A percentile compares a stretch with the other conserved stretches of the same genome.
Evolutionary conservation across 2,797 vertebrate genomes (phyloP).

Genomic region (Caiman crocodilus): DNA sequence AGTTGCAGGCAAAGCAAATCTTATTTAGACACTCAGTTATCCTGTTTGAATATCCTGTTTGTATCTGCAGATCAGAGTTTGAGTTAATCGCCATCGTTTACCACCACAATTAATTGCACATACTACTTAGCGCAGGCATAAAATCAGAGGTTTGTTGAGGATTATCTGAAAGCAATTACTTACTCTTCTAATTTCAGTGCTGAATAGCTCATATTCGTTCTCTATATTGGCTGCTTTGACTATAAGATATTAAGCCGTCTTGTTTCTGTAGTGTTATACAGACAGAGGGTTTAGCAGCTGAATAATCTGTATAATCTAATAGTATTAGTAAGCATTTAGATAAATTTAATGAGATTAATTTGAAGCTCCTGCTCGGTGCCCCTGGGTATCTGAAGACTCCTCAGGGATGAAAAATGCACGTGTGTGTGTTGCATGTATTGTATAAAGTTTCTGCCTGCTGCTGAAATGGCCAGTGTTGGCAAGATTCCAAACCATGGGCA

Average conservation of each 20-base stretch:
- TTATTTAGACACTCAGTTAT: neutral
- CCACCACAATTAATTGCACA: neutral
- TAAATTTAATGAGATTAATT: accelerated
- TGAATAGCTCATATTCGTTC: neutral
- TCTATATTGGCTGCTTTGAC: neutral
- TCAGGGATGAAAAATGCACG: accelerated
- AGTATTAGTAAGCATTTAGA: accelerated
- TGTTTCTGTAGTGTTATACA: neutral
- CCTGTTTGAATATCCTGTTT: neutral
- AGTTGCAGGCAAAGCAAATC: neutral
- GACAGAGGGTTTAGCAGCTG: neutral
- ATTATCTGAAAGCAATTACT: neutral
- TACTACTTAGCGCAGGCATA: neutral
- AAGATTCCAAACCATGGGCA: neutral
- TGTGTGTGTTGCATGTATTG: accelerated
- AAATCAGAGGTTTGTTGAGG: accelerated
- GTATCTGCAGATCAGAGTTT: neutral
- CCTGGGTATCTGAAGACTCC: neutral
- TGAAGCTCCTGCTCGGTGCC: neutral
- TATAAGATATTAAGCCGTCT: neutral
- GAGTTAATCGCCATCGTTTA: neutral
- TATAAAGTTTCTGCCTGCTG: neutral
- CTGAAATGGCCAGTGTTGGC: accelerated
- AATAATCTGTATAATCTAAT: neutral
- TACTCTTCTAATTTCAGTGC: neutral